These are phyloP conservation scores for Lasiommata megera DNA, from an alignment of 2,888 invertebrate genomes.

Conservation along the genomic window DNA sequence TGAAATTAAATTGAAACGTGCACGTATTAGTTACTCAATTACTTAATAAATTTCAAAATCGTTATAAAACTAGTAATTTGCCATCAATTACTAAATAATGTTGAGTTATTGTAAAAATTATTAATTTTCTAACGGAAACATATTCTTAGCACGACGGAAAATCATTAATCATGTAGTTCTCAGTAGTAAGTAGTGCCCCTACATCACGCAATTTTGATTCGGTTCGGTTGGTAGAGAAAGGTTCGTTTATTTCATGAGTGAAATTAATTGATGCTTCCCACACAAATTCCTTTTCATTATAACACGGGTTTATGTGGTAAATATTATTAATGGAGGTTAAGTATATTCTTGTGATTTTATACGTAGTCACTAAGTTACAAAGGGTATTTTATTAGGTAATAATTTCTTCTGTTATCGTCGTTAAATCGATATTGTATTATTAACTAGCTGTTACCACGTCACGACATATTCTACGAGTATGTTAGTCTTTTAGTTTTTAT, in stretches of 20 bases:
- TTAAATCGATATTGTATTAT: neutral
- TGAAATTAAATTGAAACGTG: neutral
- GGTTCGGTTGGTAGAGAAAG: conserved; percentile 33
- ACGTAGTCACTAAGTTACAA: neutral
- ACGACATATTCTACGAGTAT: too few species aligned
- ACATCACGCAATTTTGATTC: conserved; percentile 30
- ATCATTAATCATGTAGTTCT: conserved; percentile 23
- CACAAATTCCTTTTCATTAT: conserved; percentile 27
- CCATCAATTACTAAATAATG: neutral
- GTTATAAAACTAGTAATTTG: neutral
- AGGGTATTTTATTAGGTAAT: neutral
- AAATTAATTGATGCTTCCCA: conserved; percentile 33
- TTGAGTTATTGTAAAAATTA: conserved; percentile 1
- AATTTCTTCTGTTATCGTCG: neutral
- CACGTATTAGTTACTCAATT: too few species aligned
- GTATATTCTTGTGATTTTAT: neutral
- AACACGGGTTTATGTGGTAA: neutral
- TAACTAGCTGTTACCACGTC: neutral
- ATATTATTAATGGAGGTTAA: neutral
- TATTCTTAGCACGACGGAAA: conserved; percentile 18
- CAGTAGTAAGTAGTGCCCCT: conserved; percentile 16
- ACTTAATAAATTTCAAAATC: neutral
- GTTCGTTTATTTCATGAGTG: conserved; percentile 29
- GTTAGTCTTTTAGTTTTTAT: too few species aligned
- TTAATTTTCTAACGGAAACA: conserved; percentile 19